Evolutionary conservation across 1,140 invertebrate species (phyloP).

Genomic region (Drosophila baimaii): DNA sequence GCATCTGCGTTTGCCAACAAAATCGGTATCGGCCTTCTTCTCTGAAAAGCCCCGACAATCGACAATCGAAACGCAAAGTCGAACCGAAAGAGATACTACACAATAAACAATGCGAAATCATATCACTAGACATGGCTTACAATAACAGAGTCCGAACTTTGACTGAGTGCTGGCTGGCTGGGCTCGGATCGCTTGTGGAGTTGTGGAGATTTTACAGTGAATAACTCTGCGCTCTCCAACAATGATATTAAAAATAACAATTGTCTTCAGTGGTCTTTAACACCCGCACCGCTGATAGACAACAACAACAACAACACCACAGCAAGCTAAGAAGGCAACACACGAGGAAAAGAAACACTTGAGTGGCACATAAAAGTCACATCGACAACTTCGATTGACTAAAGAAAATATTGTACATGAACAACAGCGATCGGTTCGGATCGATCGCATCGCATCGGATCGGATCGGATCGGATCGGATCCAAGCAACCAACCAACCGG

Average conservation of each 20-base stretch:
- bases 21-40: constrained; percentile 45
- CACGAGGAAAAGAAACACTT: constrained; percentile 58
- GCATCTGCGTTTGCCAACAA: constrained; percentile 4
- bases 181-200: constrained; percentile 4
- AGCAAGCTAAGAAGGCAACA: constrained; percentile 30
- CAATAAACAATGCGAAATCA: constrained; percentile 77
- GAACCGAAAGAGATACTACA: constrained; percentile 47
- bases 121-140: constrained; percentile 82
- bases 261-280: constrained; percentile 83
- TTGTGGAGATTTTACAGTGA: constrained; percentile 68
- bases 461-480: constrained; percentile 46
- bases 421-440: constrained; percentile 26
- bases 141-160: constrained; percentile 76
- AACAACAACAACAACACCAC: constrained; percentile 58
- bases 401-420: constrained; percentile 80
- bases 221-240: constrained; percentile 57
- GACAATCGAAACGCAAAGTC: constrained; percentile 66
- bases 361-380: constrained; percentile 82
- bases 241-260: constrained; percentile 83
- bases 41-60: constrained; percentile 55
- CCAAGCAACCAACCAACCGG: constrained; percentile 22
- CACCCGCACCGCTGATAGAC: constrained; percentile 81
- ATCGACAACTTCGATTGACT: constrained; percentile 83
- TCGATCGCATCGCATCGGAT: constrained; percentile 42
- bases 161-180: constrained; percentile 66